Percentiles rank a stretch among this genome's conserved stretches.
Evolutionary conservation across 2,888 invertebrate species (phyloP).

Genomic region (Tigriopus californicus): DNA sequence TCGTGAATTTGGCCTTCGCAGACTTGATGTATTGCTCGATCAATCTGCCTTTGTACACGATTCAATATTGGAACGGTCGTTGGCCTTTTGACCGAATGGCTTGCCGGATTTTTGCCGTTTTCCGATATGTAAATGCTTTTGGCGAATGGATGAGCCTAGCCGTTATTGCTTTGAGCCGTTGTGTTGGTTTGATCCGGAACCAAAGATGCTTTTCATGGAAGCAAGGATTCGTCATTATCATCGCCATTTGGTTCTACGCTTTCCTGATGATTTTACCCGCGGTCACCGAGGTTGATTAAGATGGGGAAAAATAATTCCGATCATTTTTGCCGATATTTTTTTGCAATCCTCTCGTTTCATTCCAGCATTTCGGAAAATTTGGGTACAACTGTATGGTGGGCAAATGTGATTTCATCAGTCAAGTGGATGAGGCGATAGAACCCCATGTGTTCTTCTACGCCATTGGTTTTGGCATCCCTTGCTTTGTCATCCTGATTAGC

Average conservation of each 20-base stretch:
- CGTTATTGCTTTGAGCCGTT: neutral
- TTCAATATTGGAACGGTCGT: neutral
- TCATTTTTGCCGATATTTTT: too few species aligned
- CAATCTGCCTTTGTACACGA: neutral
- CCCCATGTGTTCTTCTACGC: neutral
- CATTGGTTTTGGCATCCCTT: neutral
- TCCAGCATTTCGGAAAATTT: neutral
- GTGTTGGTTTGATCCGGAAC: neutral
- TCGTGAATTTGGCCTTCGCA: neutral
- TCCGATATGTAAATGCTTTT: neutral
- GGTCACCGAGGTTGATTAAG: neutral
- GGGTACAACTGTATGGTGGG: neutral
- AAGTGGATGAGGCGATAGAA: too few species aligned
- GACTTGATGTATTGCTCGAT: neutral
- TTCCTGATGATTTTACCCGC: conserved; percentile 2
- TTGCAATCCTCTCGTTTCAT: too few species aligned
- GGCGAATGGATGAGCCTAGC: neutral
- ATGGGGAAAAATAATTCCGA: too few species aligned
- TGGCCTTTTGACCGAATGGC: neutral
- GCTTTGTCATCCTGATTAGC: neutral
- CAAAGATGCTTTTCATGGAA: neutral
- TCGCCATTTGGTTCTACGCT: conserved; percentile 9
- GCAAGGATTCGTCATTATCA: conserved; percentile 1
- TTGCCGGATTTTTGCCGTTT: neutral
- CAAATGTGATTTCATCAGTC: conserved; percentile 1